Percentiles rank a stretch among this genome's conserved stretches.
phyloP scores from a whole-genome alignment of 1,140 invertebrate species.

The Eupeodes corollae region DNA sequence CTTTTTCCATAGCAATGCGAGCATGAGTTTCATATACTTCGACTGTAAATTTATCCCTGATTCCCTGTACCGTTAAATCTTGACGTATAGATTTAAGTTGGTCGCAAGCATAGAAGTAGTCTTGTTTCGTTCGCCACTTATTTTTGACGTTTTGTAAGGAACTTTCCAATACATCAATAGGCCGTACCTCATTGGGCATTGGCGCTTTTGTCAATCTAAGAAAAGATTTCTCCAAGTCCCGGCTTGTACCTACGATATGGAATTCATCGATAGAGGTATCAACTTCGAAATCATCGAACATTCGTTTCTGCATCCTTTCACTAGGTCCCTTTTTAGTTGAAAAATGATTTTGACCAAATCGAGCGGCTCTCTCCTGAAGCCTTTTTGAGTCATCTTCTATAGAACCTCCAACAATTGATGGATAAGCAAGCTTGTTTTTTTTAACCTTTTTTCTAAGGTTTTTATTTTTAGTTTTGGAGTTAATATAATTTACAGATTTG shows the following conservation, averaged over 20 bases:
- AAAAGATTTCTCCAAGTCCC: conserved; percentile 88
- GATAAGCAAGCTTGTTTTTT: conserved; percentile 48
- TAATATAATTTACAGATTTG: conserved; percentile 22
- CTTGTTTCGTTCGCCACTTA: conserved; percentile 76
- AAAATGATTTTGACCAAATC: conserved; percentile 51
- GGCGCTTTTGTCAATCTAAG: conserved; percentile 91
- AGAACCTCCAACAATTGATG: conserved; percentile 47
- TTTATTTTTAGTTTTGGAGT: conserved; percentile 18
- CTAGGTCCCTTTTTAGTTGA: conserved; percentile 24
- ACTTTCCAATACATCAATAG: conserved; percentile 69
- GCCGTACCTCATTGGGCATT: conserved; percentile 80
- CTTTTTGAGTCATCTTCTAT: conserved; percentile 59
- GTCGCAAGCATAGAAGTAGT: conserved; percentile 95
- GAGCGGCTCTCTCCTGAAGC: conserved; percentile 72
- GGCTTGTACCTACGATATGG: conserved; percentile 87
- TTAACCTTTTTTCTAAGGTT: conserved; percentile 34
- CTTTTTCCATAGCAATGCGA: conserved; percentile 89
- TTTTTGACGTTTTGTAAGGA: conserved; percentile 83
- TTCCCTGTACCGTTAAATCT: conserved; percentile 94
- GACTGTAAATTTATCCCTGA: conserved; percentile 87
- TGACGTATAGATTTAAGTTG: conserved; percentile 97
- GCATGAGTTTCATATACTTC: conserved; percentile 98
- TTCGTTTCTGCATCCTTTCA: background rate
- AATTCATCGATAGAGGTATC: conserved; percentile 61
- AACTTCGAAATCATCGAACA: conserved; percentile 46